A percentile compares a stretch with the other conserved stretches of the same genome.
phyloP scores from a whole-genome alignment of 2,797 vertebrate species.

The Poecilia picta region DNA sequence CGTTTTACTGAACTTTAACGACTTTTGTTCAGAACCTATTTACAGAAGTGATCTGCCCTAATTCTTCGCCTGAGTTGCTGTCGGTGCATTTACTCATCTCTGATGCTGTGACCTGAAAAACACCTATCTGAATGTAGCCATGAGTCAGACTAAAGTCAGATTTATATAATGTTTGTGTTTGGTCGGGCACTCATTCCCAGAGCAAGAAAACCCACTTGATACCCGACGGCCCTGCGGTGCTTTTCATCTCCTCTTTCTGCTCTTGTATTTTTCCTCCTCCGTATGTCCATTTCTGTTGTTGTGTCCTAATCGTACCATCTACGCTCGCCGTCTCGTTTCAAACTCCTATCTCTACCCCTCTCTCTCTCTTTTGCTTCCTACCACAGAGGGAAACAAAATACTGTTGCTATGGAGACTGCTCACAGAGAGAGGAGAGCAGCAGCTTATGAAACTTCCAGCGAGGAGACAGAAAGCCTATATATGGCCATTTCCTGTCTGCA shows the following conservation, averaged over 20 bases:
- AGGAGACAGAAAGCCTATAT: conserved; percentile 76
- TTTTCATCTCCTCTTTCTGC: conserved; percentile 30
- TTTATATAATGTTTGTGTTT: conserved; percentile 66
- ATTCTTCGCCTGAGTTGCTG: conserved; percentile 46
- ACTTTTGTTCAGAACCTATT: conserved; percentile 46
- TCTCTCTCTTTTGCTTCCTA: conserved; percentile 58
- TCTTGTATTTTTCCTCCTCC: conserved; percentile 38
- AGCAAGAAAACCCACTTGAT: conserved; percentile 58
- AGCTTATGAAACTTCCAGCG: conserved; percentile 76
- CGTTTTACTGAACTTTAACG: conserved; percentile 5
- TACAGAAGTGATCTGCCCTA: conserved; percentile 42
- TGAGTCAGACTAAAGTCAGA: conserved; percentile 58
- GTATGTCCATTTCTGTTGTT: conserved; percentile 38
- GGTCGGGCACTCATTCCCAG: conserved; percentile 35
- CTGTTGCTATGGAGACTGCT: conserved; percentile 86
- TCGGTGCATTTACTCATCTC: conserved; percentile 60
- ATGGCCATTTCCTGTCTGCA: conserved; percentile 81
- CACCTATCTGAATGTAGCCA: conserved; percentile 52
- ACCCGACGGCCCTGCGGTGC: conserved; percentile 37
- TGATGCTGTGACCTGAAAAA: conserved; percentile 50
- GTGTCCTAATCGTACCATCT: conserved; percentile 56
- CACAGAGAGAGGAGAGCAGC: conserved; percentile 63
- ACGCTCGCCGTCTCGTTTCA: conserved; percentile 48
- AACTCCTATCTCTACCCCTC: conserved; percentile 61
- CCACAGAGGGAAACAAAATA: conserved; percentile 78